Conservation (phyloP, 1,140 invertebrate genomes). For the Apocrypta bakeri region DNA sequence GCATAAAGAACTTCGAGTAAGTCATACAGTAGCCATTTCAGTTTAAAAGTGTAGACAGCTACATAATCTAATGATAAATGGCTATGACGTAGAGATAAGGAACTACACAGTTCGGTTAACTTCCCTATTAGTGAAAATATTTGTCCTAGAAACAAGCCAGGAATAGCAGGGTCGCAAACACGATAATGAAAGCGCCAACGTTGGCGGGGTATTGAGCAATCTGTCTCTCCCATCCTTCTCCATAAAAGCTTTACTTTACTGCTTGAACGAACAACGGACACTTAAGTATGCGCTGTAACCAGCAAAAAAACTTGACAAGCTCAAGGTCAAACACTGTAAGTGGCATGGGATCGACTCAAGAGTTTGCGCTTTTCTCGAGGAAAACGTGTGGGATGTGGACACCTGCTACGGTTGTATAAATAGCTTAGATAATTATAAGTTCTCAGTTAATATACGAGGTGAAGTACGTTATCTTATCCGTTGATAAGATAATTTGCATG, state of each 20-base stretch:
- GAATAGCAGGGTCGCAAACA: constrained; percentile 18
- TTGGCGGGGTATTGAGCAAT: background rate
- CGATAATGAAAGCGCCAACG: constrained; percentile 7
- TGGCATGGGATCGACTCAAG: background rate
- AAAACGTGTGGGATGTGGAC: background rate
- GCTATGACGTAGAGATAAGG: background rate
- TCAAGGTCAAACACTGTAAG: background rate
- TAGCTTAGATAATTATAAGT: background rate
- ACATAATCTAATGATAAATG: background rate
- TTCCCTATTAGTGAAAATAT: background rate
- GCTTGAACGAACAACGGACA: background rate
- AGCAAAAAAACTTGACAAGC: background rate
- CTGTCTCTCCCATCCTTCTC: background rate
- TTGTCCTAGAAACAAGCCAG: background rate
- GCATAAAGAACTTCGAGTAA: too few relatives aligned
- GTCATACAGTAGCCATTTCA: too few relatives aligned
- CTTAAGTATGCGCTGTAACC: background rate
- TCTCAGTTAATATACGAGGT: background rate
- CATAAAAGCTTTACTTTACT: background rate
- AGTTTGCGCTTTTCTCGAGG: background rate
- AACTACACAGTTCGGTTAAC: background rate
- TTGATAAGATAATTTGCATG: constrained; percentile 14
- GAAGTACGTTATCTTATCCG: background rate
- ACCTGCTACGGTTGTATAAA: background rate
- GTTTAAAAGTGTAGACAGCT: background rate